These are phyloP conservation scores for Pheucticus melanocephalus DNA, from an alignment of 2,113 vertebrate species.

Conservation along the genomic window DNA sequence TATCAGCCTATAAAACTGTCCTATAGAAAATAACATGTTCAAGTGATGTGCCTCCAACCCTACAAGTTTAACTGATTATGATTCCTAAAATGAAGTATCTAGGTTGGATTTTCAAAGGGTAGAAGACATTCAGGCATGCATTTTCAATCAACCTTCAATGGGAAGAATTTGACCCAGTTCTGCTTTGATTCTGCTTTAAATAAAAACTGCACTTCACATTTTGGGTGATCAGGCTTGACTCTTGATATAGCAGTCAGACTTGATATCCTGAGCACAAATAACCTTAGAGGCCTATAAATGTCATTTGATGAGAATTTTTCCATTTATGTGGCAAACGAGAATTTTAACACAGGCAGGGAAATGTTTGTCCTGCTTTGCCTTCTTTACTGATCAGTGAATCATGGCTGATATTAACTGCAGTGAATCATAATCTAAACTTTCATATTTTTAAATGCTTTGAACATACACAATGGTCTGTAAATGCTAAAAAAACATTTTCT, in stretches of 20 bases:
- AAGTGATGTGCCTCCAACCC: neutral
- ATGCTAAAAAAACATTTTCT: neutral
- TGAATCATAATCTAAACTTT: neutral
- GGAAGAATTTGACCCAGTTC: neutral
- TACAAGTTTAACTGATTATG: neutral
- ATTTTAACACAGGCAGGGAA: neutral
- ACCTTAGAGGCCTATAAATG: neutral
- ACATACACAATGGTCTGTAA: neutral
- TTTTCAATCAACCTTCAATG: neutral
- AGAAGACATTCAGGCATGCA: neutral
- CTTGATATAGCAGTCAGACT: neutral
- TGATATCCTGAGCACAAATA: neutral
- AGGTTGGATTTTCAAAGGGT: neutral
- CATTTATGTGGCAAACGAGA: neutral
- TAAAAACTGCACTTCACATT: neutral
- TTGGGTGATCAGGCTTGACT: neutral
- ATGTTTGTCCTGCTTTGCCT: neutral
- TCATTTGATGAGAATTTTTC: neutral
- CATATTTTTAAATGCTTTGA: neutral
- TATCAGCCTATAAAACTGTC: neutral
- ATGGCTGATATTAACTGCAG: neutral
- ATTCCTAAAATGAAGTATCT: neutral
- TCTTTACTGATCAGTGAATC: neutral
- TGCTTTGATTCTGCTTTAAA: neutral
- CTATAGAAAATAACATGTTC: neutral